Evolutionary conservation across 2,797 vertebrate species (phyloP).

Genomic region (Acipenser transmontanus): DNA sequence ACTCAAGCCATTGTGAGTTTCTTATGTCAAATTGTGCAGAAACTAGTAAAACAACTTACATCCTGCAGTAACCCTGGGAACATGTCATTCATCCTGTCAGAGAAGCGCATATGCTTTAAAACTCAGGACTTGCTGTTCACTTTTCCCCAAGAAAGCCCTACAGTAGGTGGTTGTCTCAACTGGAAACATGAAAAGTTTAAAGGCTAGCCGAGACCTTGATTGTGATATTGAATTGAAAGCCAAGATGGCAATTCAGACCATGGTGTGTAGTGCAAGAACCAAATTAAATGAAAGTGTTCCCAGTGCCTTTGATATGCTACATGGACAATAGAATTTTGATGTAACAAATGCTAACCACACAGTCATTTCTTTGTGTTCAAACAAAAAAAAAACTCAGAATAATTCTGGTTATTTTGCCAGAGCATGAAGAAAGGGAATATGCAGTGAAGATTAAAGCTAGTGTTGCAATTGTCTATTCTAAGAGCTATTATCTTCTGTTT

Average conservation of each 20-base stretch:
- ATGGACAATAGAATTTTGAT: neutral
- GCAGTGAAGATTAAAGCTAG: conserved; percentile 39
- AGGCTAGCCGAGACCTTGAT: neutral
- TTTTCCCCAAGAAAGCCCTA: neutral
- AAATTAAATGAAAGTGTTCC: conserved; percentile 9
- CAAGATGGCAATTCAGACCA: neutral
- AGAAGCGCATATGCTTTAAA: neutral
- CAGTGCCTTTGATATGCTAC: conserved; percentile 7
- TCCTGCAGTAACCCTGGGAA: neutral
- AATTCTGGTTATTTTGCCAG: conserved; percentile 2
- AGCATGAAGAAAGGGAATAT: conserved; percentile 20
- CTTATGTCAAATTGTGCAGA: neutral
- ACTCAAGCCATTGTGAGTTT: too few relatives aligned
- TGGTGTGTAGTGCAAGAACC: neutral
- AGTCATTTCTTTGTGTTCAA: conserved; percentile 5
- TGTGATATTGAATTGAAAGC: neutral
- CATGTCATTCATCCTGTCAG: neutral
- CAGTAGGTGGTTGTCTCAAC: neutral
- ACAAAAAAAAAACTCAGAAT: neutral
- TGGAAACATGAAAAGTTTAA: neutral
- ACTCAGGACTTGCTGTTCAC: neutral
- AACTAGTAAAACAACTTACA: neutral
- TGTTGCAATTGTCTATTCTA: conserved; percentile 28
- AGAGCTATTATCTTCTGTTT: neutral
- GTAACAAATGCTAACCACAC: neutral